Evolutionary conservation across 2,888 invertebrate genomes (phyloP).

Genomic region (Napeogenes sylphis): DNA sequence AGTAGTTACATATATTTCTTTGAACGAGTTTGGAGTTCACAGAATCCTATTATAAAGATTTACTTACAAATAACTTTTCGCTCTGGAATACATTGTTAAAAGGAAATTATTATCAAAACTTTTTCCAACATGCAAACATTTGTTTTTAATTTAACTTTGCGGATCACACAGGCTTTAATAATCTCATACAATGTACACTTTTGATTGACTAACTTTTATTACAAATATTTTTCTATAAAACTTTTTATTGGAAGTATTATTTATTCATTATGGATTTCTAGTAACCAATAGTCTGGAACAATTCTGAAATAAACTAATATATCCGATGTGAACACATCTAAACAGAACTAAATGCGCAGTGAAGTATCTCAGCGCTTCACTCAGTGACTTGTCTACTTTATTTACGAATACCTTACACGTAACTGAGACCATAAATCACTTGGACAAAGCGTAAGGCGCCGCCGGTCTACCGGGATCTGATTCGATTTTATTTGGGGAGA

Average conservation of each 20-base stretch:
- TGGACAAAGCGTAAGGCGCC: slow-evolving; percentile 7
- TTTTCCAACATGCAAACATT: slow-evolving; percentile 31
- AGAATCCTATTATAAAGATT: too few relatives aligned
- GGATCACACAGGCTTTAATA: slow-evolving; percentile 11
- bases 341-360: too few relatives aligned
- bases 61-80: not conserved
- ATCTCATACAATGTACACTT: slow-evolving; percentile 10
- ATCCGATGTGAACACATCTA: too few relatives aligned
- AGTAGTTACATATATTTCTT: too few relatives aligned
- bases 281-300: too few relatives aligned
- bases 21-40: too few relatives aligned
- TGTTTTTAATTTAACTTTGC: slow-evolving; percentile 38
- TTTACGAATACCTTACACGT: slow-evolving; percentile 6
- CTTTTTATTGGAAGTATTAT: not conserved
- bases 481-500: slow-evolving; percentile 7
- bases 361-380: not conserved
- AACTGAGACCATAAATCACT: slow-evolving; percentile 2
- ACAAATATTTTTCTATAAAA: not conserved
- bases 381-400: slow-evolving; percentile 5
- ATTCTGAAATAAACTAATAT: too few relatives aligned
- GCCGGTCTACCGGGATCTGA: slow-evolving; percentile 5
- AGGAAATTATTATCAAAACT: slow-evolving; percentile 22
- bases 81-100: slow-evolving; percentile 2
- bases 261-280: not conserved
- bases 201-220: slow-evolving; percentile 6